Evolutionary conservation across 1,140 invertebrate species (phyloP), one percentile per base, ranked within the genome.

Genomic region (Plutomurus gul): DNA sequence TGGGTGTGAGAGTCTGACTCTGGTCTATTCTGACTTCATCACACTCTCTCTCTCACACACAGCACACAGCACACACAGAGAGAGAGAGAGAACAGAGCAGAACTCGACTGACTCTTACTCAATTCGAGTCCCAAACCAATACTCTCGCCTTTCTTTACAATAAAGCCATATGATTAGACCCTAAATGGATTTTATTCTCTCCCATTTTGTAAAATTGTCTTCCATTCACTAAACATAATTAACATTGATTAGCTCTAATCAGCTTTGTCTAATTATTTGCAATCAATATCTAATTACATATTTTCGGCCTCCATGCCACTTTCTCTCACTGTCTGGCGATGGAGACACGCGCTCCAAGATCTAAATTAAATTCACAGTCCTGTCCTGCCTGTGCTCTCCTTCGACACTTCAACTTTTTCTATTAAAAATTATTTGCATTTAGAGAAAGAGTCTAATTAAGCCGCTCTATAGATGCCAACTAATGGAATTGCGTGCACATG

Each of bases 281-380:
- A 80, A 80, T 80, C 80, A 75, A 77, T 77, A 81, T 77, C 49
- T 81, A 70, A 81, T 75, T 74, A 81, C 75, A 74, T 71, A 75
- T 40, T n/a, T 36, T 65, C 36, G 13, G 56, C 2, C 30, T 8
- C 56, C n/a, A n/a, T n/a, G n/a, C n/a, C 36, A 65, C 56, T 65
- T 65, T 65, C 56, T 65, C 56, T 65, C 43, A 47, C 4, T 7
- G n/a, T 6, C 13, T 16, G 16, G 16, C 13, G 4, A 16, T 46
- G n/a, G n/a, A n/a, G n/a, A n/a, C n/a, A n/a, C n/a, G n/a, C n/a
- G n/a, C n/a, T n/a, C n/a, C n/a, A n/a, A n/a, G 20, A 18, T 47
- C 43, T 16, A 65, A 65, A n/a, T 65, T 30, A 65, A 65, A 65
- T 65, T 30, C 56, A 51, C 56, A 65, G 36, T 27, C 56, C 27